Evolutionary conservation across 2,797 vertebrate species (phyloP).

Genomic region (Sebastes diploproa): DNA sequence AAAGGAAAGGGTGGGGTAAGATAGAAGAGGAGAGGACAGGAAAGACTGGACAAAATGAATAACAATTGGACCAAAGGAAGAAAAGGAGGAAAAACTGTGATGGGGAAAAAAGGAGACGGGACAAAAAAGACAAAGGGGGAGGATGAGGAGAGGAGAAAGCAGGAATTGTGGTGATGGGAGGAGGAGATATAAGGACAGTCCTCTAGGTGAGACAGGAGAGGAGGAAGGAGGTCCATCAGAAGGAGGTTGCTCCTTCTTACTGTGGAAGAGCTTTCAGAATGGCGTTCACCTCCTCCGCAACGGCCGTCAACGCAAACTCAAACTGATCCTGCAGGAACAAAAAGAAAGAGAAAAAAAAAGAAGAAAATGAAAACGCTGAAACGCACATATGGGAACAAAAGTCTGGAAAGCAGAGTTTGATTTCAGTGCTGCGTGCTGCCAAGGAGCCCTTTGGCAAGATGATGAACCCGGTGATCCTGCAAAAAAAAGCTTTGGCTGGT

Average conservation of each 20-base stretch:
- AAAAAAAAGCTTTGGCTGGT: background rate
- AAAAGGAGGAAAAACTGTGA: background rate
- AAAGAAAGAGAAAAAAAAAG: background rate
- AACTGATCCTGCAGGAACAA: conserved; percentile 90
- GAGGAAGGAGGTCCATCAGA: background rate
- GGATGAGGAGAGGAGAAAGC: background rate
- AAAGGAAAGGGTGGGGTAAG: background rate
- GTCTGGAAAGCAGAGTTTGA: background rate
- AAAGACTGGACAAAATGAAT: background rate
- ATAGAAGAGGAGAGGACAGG: background rate
- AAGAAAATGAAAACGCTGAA: background rate
- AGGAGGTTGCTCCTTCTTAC: conserved; percentile 72
- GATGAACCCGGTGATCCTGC: background rate
- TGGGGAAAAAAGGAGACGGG: background rate
- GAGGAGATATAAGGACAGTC: background rate
- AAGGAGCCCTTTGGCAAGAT: background rate
- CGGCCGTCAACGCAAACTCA: conserved; percentile 94
- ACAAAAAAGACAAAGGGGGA: background rate
- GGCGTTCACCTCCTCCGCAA: conserved; percentile 97
- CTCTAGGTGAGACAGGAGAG: background rate
- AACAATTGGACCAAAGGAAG: background rate
- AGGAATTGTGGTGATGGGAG: background rate
- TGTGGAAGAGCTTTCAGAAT: conserved; percentile 95
- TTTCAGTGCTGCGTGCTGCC: background rate
- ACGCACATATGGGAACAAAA: background rate